These are phyloP conservation scores for Cryptus armator DNA, from an alignment of 2,888 invertebrate species.

Conservation along the genomic window DNA sequence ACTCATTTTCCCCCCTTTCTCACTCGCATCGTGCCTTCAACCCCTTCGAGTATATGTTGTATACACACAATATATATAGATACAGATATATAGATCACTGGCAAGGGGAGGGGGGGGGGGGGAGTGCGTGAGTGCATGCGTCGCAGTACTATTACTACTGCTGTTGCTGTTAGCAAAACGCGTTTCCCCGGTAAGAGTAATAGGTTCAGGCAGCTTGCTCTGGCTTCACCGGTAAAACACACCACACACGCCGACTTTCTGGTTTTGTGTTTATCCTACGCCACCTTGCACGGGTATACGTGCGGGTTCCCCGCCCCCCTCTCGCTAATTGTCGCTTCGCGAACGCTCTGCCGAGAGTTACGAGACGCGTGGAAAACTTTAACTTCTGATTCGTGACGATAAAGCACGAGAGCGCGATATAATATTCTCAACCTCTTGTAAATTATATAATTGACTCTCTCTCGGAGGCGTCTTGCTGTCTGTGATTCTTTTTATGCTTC, in stretches of 20 bases:
- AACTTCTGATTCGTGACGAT: conserved; percentile 29
- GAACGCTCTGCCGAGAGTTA: conserved; percentile 34
- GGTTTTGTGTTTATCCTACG: background rate
- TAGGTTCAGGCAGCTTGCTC: conserved; percentile 36
- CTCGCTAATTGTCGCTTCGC: conserved; percentile 31
- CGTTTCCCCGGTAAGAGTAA: conserved; percentile 40
- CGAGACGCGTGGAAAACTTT: conserved; percentile 24
- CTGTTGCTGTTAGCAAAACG: conserved; percentile 29
- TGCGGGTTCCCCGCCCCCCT: background rate
- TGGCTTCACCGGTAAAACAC: conserved; percentile 26
- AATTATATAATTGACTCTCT: background rate
- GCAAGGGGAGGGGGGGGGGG: background rate
- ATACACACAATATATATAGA: background rate
- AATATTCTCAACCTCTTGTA: background rate
- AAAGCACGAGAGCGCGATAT: background rate
- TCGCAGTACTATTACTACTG: conserved; percentile 15
- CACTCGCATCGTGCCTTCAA: conserved; percentile 33
- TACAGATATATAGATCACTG: conserved; percentile 15
- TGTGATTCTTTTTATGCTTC: background rate
- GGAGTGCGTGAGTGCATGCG: conserved; percentile 33
- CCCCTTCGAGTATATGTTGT: conserved; percentile 29
- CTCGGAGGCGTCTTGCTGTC: background rate
- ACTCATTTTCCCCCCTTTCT: background rate
- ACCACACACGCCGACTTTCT: background rate
- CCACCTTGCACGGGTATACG: background rate